A percentile compares a stretch with the other conserved stretches of the same genome.
These are phyloP conservation scores for Zosterops hypoxanthus DNA, from an alignment of 2,113 vertebrate species.

Conservation along the genomic window DNA sequence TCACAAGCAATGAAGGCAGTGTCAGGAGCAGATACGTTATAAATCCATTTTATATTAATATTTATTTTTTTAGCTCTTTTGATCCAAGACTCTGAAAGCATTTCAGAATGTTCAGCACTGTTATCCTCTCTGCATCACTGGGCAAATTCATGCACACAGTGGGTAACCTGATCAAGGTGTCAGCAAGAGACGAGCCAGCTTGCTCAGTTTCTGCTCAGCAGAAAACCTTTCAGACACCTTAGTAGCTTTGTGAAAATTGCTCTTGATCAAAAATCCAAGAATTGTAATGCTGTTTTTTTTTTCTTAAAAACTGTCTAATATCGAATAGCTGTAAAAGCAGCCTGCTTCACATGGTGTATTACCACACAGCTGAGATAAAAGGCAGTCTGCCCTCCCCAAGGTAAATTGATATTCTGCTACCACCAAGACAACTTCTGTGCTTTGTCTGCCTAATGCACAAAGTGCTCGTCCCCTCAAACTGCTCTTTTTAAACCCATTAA, in stretches of 20 bases:
- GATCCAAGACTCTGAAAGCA: not conserved
- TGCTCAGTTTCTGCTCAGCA: not conserved
- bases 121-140: not conserved
- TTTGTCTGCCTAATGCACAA: not conserved
- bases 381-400: not conserved
- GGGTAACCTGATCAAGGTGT: slow-evolving; percentile 41
- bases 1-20: not conserved
- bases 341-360: not conserved
- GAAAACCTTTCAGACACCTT: not conserved
- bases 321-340: not conserved
- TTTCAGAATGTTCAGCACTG: not conserved
- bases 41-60: not conserved
- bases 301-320: not conserved
- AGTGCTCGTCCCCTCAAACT: not conserved
- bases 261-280: not conserved
- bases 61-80: slow-evolving; percentile 30
- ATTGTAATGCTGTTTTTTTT: not conserved
- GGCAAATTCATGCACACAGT: not conserved
- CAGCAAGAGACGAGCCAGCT: not conserved
- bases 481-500: not conserved
- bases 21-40: not conserved
- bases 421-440: not conserved
- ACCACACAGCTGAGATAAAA: not conserved
- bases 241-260: not conserved
- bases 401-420: not conserved